Evolutionary conservation across 2,888 invertebrate species (phyloP), one percentile per base, ranked within the genome.

Genomic region (Andrena hattorfiana): DNA sequence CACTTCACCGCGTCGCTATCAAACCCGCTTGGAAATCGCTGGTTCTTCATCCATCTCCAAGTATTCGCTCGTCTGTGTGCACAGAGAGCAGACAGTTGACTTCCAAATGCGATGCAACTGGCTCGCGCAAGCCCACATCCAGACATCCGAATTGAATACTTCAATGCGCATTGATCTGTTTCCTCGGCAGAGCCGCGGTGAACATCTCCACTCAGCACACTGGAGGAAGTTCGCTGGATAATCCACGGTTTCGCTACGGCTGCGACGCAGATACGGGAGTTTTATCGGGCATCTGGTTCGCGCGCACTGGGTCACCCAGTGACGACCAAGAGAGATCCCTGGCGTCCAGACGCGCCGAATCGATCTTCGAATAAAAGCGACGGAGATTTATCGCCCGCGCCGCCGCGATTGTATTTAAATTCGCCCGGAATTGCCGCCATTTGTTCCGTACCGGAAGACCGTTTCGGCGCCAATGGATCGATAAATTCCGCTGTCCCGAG

Each of bases 361-460:
- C 67, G 20, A 56, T 56, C 56, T 51, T 28, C 30, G 70, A 26
- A 62, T 10, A 74, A 64, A 42, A 56, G 48, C 42, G 76, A 2
- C 20, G 49, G 42, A 73, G 48, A 81, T 83, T 83, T 81, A 83
- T 77, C 77, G 68, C 28, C 26, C 48, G 16, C 28, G 30, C 49
- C 67, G 30, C 48, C 64, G 49, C 88, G 83, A 89, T 89, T 89
- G 88, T 89, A 89, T 89, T 89, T 81, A 87, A 89, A 89, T 89
- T 85, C 68, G 32, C 7, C 63, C 62, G 42, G 72, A 85, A 85
- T 82, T 77, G 85, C 77, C 63, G 59, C 77, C 75, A 78, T 84
- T 84, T 70, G 77, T 83, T 81, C 48, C 67, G 59, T 32, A 63
- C 76, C 84, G 80, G 80, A 80, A 80, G 80, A 23, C 56, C 67